Evolutionary conservation across 2,888 invertebrate species (phyloP).

Genomic region (Apodemia zela): DNA sequence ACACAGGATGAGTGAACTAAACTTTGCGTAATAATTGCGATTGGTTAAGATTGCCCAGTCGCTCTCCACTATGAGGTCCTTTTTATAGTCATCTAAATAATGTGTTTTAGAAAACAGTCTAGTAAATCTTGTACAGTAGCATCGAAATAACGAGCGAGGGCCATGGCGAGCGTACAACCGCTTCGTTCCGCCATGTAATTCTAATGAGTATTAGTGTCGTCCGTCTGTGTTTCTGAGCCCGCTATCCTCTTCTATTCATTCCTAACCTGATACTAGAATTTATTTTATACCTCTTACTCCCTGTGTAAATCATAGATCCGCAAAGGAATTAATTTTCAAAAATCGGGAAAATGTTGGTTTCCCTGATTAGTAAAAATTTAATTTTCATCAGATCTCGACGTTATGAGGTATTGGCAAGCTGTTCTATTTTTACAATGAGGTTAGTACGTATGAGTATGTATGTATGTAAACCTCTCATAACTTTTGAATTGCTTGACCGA

Average conservation of each 20-base stretch:
- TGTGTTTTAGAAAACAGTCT: conserved; percentile 19
- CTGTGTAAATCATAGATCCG: too few relatives aligned
- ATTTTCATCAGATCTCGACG: neutral
- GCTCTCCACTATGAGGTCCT: neutral
- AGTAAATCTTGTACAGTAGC: conserved; percentile 27
- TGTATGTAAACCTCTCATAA: too few relatives aligned
- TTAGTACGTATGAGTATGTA: too few relatives aligned
- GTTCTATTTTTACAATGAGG: too few relatives aligned
- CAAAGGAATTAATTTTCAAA: too few relatives aligned
- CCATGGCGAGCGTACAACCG: conserved; percentile 34
- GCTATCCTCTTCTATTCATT: conserved; percentile 28
- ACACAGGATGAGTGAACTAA: neutral
- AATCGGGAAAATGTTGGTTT: too few relatives aligned
- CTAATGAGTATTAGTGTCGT: conserved; percentile 78
- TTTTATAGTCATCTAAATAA: neutral
- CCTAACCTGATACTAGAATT: conserved; percentile 28
- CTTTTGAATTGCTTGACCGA: too few relatives aligned
- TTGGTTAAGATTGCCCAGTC: neutral
- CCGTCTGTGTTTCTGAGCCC: conserved; percentile 43
- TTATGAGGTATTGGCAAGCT: too few relatives aligned
- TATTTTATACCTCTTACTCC: conserved; percentile 20
- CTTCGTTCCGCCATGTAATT: conserved; percentile 73
- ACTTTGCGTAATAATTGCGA: neutral
- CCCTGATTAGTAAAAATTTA: too few relatives aligned
- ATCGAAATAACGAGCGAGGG: conserved; percentile 32